phyloP scores from a whole-genome alignment of 2,888 invertebrate genomes.

The Epirrita christyi region DNA sequence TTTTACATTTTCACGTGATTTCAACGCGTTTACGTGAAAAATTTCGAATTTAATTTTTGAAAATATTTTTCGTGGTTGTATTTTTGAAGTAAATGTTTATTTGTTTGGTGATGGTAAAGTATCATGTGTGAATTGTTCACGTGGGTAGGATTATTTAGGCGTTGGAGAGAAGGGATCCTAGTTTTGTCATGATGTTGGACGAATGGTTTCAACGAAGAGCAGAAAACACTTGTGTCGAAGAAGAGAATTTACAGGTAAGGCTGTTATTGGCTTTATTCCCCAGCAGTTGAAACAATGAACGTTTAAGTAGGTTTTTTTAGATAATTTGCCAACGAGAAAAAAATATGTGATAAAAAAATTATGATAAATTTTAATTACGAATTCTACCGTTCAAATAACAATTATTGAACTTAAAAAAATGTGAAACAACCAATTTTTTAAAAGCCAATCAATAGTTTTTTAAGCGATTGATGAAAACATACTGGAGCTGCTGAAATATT shows the following conservation, averaged over 20 bases:
- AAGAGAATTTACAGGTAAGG: slow-evolving; percentile 72
- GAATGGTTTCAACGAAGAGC: slow-evolving; percentile 77
- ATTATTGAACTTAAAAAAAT: too few species aligned
- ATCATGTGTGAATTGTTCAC: slow-evolving; percentile 77
- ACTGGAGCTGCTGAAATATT: background rate
- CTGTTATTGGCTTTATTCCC: background rate
- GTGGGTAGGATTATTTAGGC: slow-evolving; percentile 61
- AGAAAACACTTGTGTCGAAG: slow-evolving; percentile 63
- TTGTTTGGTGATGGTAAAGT: slow-evolving; percentile 74
- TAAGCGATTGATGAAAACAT: too few species aligned
- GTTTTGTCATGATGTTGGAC: slow-evolving; percentile 79
- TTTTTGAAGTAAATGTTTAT: slow-evolving; percentile 83
- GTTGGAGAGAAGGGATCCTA: slow-evolving; percentile 53
- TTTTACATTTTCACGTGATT: slow-evolving; percentile 59
- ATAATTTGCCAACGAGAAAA: too few species aligned
- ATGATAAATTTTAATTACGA: too few species aligned
- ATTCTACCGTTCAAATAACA: too few species aligned
- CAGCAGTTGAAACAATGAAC: too few species aligned
- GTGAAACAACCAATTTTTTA: too few species aligned
- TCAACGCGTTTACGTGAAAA: slow-evolving; percentile 68
- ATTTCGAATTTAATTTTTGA: slow-evolving; percentile 77
- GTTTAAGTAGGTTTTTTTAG: too few species aligned
- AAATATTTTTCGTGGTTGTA: slow-evolving; percentile 79
- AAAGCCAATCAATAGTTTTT: too few species aligned
- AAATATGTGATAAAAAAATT: too few species aligned